Evolutionary conservation across 35 echinoderm and acorn worm genomes (phyloP), one percentile per base, ranked within the genome.

Genomic region (Antedon bifida): DNA sequence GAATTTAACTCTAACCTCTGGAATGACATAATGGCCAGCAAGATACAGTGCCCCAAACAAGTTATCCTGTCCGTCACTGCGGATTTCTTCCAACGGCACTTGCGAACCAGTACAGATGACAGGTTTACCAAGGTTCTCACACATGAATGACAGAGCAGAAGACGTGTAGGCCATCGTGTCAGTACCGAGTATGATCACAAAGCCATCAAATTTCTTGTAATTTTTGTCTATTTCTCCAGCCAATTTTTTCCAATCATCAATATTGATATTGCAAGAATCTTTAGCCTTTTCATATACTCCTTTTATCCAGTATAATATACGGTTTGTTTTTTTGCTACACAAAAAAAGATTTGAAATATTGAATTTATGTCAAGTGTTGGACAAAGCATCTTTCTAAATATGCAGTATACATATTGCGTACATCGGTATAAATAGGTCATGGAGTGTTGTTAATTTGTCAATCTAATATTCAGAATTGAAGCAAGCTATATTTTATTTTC

Each of bases 141-240:
- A 74, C 95, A 92, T 92, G 79, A 92, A 99, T 3, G 95, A 99
- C 0, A 99, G 86, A 14, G 91, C 91, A 28, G 95, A 92, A 8
- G 95, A 88, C 9, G 95, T 86, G 39, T 99, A 99, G 0, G 91
- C 90, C 95, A 99, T 99, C 12, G 95, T 99, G 73, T 99, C 95
- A 16, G 95, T 99, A 23, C 95, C 95, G 30, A 90, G 95, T 56
- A 99, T 81, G 31, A 99, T 90, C 11, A 99, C 95, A 83, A 99
- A 99, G 9, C 90, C 95, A 90, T 99, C 88, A 39, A 83, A 99
- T 34, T 85, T 42, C 33, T 80, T 77, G 39, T 99, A 99, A 64
- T 85, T 78, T 46, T 88, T 34, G 33, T 78, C 8, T 33, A 99
- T 99, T 78, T 99, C 88, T 8, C 82, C 80, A 0, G 88, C 90